A percentile compares a stretch with the other conserved stretches of the same genome.
phyloP scores from a whole-genome alignment of 2,888 invertebrate species.

The Oscheius myriophilus region DNA sequence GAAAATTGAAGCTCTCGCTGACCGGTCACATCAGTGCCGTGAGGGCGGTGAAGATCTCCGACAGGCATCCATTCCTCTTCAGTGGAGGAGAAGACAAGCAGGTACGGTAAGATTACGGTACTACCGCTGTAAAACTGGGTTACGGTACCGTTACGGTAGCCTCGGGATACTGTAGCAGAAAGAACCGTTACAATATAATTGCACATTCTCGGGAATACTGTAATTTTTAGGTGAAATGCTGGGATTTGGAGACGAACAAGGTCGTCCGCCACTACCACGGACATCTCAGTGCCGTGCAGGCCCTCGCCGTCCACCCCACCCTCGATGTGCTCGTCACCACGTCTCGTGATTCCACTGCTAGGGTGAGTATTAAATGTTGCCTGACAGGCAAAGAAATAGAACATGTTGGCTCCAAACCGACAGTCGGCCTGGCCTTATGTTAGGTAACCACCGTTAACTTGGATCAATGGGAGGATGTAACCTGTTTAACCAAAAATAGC shows the following conservation, averaged over 20 bases:
- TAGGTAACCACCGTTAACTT: too few species aligned
- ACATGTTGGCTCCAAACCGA: too few species aligned
- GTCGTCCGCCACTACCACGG: conserved; percentile 93
- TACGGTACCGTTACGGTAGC: neutral
- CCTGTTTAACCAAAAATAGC: too few species aligned
- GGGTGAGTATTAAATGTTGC: conserved; percentile 72
- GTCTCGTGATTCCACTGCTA: conserved; percentile 92
- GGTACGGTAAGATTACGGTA: conserved; percentile 48
- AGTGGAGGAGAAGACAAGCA: conserved; percentile 98
- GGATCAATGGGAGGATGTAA: too few species aligned
- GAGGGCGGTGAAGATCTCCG: conserved; percentile 90
- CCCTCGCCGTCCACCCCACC: conserved; percentile 89
- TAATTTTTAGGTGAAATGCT: conserved; percentile 84
- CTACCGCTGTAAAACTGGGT: neutral
- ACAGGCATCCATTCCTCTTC: conserved; percentile 95
- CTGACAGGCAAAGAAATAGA: conserved; percentile 1
- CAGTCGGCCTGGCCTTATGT: too few species aligned
- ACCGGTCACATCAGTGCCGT: conserved; percentile 99
- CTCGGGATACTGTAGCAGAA: too few species aligned
- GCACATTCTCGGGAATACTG: neutral
- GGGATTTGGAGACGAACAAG: conserved; percentile 99
- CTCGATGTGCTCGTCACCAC: conserved; percentile 93
- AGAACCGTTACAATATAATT: neutral
- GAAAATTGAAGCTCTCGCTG: conserved; percentile 92
- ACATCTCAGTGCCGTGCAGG: conserved; percentile 92